These are phyloP conservation scores for Achlya flavicornis DNA, from an alignment of 2,888 invertebrate species.

Conservation along the genomic window DNA sequence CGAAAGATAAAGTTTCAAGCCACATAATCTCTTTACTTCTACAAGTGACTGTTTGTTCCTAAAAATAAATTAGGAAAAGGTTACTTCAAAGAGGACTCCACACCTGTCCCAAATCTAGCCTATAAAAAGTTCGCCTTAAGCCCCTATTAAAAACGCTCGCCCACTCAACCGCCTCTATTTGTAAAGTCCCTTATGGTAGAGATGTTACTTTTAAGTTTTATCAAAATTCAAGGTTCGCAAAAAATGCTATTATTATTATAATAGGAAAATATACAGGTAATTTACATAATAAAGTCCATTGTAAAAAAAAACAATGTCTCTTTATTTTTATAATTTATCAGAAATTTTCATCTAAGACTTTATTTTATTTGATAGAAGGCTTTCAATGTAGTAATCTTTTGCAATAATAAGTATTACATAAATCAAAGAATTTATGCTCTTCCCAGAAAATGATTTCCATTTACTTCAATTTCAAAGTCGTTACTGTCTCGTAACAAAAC, in stretches of 20 bases:
- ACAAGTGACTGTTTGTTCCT: constrained; percentile 2
- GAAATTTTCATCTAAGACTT: too few relatives aligned
- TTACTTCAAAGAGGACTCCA: neutral
- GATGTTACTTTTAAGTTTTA: neutral
- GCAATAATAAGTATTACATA: neutral
- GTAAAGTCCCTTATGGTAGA: neutral
- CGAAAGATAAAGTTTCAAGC: constrained; percentile 3
- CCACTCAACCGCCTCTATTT: constrained; percentile 8
- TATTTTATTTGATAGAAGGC: too few relatives aligned
- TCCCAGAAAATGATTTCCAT: neutral
- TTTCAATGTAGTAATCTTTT: too few relatives aligned
- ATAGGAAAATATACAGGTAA: too few relatives aligned
- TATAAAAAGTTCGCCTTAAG: constrained; percentile 1
- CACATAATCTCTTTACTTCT: constrained; percentile 2
- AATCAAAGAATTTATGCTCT: neutral
- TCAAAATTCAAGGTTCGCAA: neutral
- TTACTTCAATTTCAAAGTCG: constrained; percentile 3
- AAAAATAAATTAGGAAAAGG: constrained; percentile 6
- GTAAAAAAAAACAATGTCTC: too few relatives aligned
- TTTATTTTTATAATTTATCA: too few relatives aligned
- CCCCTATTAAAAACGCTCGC: neutral
- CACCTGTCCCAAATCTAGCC: constrained; percentile 9
- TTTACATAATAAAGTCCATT: too few relatives aligned
- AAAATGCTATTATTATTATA: too few relatives aligned
- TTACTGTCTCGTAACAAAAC: constrained; percentile 8